A percentile compares a stretch with the other conserved stretches of the same genome.
Evolutionary conservation across 2,888 invertebrate genomes (phyloP).

Genomic region (Rhagonycha fulva): DNA sequence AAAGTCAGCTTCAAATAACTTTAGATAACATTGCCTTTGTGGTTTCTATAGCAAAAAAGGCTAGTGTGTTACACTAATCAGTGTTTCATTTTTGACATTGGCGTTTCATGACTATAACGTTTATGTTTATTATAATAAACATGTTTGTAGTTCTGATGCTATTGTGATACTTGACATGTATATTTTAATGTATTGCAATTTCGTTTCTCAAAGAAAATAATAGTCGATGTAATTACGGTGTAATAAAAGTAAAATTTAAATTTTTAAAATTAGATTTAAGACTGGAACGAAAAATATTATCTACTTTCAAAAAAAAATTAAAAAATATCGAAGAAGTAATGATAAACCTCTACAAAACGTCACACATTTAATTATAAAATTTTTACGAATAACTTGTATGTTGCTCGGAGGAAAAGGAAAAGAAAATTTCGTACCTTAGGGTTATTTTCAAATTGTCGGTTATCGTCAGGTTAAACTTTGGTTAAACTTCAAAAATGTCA

Average conservation of each 20-base stretch:
- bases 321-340: no score
- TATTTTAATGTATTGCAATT: constrained; percentile 2
- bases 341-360: no score
- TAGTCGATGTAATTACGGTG: background rate
- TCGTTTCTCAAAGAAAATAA: background rate
- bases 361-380: no score
- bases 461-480: no score
- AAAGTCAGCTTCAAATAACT: constrained; percentile 41
- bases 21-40: constrained; percentile 45
- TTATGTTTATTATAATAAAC: constrained; percentile 28
- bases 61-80: constrained; percentile 18
- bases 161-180: constrained; percentile 12
- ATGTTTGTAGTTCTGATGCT: constrained; percentile 24
- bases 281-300: background rate
- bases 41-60: constrained; percentile 32
- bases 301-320: no score
- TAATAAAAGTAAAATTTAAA: background rate
- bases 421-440: no score
- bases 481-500: no score
- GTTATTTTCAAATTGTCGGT: no score
- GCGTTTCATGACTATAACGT: constrained; percentile 3
- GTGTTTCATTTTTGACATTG: constrained; percentile 3
- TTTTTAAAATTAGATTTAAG: background rate
- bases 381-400: no score
- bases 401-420: no score